phyloP scores from a whole-genome alignment of 2,797 vertebrate genomes.

The Netta rufina region DNA sequence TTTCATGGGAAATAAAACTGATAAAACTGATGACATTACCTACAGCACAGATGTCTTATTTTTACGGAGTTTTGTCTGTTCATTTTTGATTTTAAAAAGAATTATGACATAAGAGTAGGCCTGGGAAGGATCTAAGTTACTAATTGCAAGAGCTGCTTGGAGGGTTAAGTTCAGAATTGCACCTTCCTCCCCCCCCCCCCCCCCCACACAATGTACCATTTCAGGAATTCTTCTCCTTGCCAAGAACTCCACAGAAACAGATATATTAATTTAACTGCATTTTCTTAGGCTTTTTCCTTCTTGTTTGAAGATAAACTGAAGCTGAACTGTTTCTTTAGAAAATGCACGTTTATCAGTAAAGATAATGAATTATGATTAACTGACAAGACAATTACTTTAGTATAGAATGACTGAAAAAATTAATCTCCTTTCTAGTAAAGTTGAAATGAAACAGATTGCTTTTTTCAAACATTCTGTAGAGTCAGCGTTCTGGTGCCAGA shows the following conservation, averaged over 20 bases:
- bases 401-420: not conserved
- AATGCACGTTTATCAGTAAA: not conserved
- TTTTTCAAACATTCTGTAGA: not conserved
- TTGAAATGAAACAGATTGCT: not conserved
- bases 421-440: not conserved
- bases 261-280: not conserved
- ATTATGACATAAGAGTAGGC: no score
- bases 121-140: not conserved
- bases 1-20: not conserved
- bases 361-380: not conserved
- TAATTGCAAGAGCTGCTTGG: not conserved
- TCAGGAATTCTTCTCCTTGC: not conserved
- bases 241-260: not conserved
- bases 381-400: not conserved
- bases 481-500: not conserved
- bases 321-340: not conserved
- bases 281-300: not conserved
- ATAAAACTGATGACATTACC: not conserved
- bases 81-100: not conserved
- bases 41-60: not conserved
- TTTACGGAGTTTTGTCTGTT: not conserved
- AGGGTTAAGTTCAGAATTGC: no score
- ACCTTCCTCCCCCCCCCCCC: not conserved
- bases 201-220: accelerated
- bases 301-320: not conserved